Evolutionary conservation across 2,113 vertebrate species (phyloP).

Genomic region (Oxyruncus cristatus): DNA sequence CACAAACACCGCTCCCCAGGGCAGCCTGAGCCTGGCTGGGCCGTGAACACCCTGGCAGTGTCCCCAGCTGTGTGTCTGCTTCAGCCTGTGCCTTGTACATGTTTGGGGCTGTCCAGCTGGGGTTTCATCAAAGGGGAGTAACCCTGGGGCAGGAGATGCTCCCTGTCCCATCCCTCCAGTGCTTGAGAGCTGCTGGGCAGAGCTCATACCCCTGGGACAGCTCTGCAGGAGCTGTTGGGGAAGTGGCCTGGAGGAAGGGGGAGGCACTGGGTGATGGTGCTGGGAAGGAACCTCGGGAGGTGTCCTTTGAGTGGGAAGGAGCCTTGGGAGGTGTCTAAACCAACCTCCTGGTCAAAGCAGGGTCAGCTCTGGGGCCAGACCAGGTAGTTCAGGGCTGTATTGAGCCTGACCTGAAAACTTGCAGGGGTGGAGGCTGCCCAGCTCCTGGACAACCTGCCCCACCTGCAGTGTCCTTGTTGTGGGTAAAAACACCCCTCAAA

Average conservation of each 20-base stretch:
- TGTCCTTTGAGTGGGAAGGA: background rate
- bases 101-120: background rate
- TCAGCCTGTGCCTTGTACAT: background rate
- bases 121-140: background rate
- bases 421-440: background rate
- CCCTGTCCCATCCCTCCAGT: fast-evolving
- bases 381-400: background rate
- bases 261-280: fast-evolving
- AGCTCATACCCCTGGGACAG: background rate
- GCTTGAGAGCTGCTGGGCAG: background rate
- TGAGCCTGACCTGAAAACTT: background rate
- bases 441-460: background rate
- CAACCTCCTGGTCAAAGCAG: background rate
- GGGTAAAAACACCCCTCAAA: fast-evolving
- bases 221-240: fast-evolving
- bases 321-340: background rate
- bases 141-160: fast-evolving
- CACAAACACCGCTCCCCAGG: fast-evolving
- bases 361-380: background rate
- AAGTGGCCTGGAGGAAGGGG: background rate
- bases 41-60: background rate
- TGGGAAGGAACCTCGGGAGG: background rate
- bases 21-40: too few relatives aligned
- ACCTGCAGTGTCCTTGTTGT: fast-evolving
- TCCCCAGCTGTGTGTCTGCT: background rate